These are phyloP conservation scores for Caenorhabditis brenneri DNA, from an alignment of 1,140 invertebrate genomes.

Conservation along the genomic window DNA sequence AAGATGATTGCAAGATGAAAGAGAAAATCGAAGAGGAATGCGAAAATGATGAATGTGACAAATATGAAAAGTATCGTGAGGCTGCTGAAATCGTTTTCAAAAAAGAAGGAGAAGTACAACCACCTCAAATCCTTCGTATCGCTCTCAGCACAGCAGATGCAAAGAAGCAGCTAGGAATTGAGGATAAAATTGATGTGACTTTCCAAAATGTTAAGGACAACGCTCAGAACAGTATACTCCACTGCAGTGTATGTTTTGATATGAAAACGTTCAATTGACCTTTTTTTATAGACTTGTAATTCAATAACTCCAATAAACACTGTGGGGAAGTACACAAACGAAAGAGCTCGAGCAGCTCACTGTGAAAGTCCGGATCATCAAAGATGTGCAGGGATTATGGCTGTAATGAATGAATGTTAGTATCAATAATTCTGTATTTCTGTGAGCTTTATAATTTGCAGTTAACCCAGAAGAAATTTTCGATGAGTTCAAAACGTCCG, in stretches of 20 bases:
- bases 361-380: background rate
- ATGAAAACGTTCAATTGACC: background rate
- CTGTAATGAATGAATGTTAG: slow-evolving; percentile 6
- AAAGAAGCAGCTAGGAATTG: background rate
- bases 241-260: background rate
- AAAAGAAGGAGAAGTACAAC: background rate
- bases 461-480: background rate
- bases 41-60: background rate
- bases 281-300: background rate
- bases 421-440: background rate
- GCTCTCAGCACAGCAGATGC: background rate
- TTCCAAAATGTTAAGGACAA: background rate
- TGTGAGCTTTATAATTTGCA: background rate
- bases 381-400: background rate
- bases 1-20: background rate
- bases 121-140: background rate
- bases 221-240: background rate
- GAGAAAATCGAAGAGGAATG: slow-evolving; percentile 21
- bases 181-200: background rate
- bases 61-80: background rate
- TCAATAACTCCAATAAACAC: background rate
- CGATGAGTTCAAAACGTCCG: background rate
- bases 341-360: background rate
- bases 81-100: background rate
- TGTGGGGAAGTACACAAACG: background rate